phyloP scores from a whole-genome alignment of 2,113 vertebrate species.

The Ammospiza caudacuta region DNA sequence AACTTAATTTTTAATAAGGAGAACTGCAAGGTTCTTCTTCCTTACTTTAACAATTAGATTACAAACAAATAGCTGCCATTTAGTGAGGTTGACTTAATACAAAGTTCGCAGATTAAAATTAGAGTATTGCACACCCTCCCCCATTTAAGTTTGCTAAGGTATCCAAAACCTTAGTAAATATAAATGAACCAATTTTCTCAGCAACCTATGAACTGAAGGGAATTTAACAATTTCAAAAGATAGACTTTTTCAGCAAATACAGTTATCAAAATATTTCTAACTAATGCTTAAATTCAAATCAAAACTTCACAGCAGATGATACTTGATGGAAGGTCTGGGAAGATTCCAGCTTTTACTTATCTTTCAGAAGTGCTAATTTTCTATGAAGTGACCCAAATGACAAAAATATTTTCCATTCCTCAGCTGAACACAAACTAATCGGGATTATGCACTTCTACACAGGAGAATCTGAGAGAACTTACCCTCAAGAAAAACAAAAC shows the following conservation, averaged over 20 bases:
- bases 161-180: neutral
- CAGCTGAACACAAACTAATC: neutral
- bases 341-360: neutral
- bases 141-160: neutral
- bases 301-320: neutral
- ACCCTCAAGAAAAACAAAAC: neutral
- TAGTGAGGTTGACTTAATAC: neutral
- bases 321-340: neutral
- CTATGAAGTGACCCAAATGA: neutral
- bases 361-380: neutral
- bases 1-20: neutral
- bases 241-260: neutral
- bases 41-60: neutral
- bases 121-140: neutral
- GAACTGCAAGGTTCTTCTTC: neutral
- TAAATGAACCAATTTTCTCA: neutral
- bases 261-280: neutral
- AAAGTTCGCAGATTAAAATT: neutral
- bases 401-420: neutral
- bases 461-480: neutral
- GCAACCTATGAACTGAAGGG: neutral
- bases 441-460: neutral
- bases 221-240: neutral
- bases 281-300: neutral
- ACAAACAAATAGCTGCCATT: neutral